Evolutionary conservation across 2,113 vertebrate species (phyloP).

Genomic region (Notothenia coriiceps): DNA sequence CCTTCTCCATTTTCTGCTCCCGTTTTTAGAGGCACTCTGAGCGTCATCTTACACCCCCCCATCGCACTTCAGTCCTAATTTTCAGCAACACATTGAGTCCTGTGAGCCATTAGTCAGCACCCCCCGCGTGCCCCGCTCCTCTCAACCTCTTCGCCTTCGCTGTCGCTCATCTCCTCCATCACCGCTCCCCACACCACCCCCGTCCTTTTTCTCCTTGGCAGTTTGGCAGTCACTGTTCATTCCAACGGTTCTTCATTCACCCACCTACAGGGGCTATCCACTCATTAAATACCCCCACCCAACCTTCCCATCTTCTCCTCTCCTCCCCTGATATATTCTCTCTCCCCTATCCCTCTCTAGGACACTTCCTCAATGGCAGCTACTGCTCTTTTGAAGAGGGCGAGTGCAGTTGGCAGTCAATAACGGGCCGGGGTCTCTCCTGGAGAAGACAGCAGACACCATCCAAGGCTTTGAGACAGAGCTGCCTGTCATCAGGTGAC

Average conservation of each 20-base stretch:
- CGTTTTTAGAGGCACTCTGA: slow-evolving; percentile 23
- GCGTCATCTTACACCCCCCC: background rate
- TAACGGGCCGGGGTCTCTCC: slow-evolving; percentile 64
- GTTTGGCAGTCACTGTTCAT: slow-evolving; percentile 40
- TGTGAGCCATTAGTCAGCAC: slow-evolving; percentile 40
- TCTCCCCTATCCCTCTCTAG: slow-evolving; percentile 79
- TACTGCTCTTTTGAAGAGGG: slow-evolving; percentile 94
- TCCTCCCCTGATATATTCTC: slow-evolving; percentile 45
- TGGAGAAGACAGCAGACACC: slow-evolving; percentile 86
- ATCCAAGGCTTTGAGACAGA: slow-evolving; percentile 68
- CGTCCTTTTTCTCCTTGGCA: slow-evolving; percentile 50
- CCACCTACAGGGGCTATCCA: slow-evolving; percentile 18
- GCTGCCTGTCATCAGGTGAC: slow-evolving; percentile 83
- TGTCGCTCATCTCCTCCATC: slow-evolving; percentile 52
- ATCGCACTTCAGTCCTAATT: slow-evolving; percentile 26
- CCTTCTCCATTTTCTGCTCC: slow-evolving; percentile 35
- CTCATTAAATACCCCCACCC: slow-evolving; percentile 32
- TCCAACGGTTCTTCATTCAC: slow-evolving; percentile 36
- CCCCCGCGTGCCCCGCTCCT: slow-evolving; percentile 10
- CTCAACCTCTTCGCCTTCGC: slow-evolving; percentile 36
- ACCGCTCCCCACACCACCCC: background rate
- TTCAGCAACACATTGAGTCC: slow-evolving; percentile 24
- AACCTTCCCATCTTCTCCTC: slow-evolving; percentile 35
- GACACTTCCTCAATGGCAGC: slow-evolving; percentile 91
- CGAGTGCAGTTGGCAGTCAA: slow-evolving; percentile 89